A percentile compares a stretch with the other conserved stretches of the same genome.
Evolutionary conservation across 2,113 vertebrate species (phyloP).

Genomic region (Chaetodon auriga): DNA sequence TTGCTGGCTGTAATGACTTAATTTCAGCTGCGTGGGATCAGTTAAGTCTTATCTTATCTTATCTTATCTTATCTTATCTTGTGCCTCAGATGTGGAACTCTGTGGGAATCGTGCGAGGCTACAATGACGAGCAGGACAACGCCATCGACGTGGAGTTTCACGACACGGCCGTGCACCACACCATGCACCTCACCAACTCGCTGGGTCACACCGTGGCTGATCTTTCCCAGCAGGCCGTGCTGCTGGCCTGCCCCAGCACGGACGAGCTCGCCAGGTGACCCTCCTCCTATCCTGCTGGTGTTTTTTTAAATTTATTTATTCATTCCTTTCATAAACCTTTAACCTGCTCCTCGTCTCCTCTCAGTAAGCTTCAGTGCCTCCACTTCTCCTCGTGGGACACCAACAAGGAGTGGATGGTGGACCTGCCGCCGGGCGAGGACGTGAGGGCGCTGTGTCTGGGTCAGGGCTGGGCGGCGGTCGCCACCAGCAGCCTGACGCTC

Average conservation of each 20-base stretch:
- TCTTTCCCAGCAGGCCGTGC: slow-evolving; percentile 91
- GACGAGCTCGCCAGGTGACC: slow-evolving; percentile 92
- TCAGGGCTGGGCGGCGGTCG: slow-evolving; percentile 93
- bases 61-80: neutral
- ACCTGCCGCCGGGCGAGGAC: slow-evolving; percentile 91
- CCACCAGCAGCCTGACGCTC: slow-evolving; percentile 87
- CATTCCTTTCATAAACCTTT: too few relatives aligned
- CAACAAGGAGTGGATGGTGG: slow-evolving; percentile 97
- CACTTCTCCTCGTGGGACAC: slow-evolving; percentile 97
- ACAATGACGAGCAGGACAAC: slow-evolving; percentile 96
- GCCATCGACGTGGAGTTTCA: slow-evolving; percentile 97
- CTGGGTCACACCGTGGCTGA: slow-evolving; percentile 92
- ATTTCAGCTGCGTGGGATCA: too few relatives aligned
- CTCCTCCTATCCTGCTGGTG: too few relatives aligned
- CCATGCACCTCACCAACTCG: slow-evolving; percentile 93
- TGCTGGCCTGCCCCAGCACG: slow-evolving; percentile 91
- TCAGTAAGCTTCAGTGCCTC: slow-evolving; percentile 95
- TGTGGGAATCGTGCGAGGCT: slow-evolving; percentile 92
- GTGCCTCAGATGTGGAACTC: slow-evolving; percentile 94
- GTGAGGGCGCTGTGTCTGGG: slow-evolving; percentile 90
- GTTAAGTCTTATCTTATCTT: too few relatives aligned
- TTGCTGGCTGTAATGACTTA: too few relatives aligned
- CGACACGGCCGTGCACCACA: slow-evolving; percentile 92
- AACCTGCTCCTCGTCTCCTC: neutral
- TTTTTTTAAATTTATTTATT: neutral